phyloP scores from a whole-genome alignment of 1,140 invertebrate genomes.

The Diabrotica undecimpunctata region DNA sequence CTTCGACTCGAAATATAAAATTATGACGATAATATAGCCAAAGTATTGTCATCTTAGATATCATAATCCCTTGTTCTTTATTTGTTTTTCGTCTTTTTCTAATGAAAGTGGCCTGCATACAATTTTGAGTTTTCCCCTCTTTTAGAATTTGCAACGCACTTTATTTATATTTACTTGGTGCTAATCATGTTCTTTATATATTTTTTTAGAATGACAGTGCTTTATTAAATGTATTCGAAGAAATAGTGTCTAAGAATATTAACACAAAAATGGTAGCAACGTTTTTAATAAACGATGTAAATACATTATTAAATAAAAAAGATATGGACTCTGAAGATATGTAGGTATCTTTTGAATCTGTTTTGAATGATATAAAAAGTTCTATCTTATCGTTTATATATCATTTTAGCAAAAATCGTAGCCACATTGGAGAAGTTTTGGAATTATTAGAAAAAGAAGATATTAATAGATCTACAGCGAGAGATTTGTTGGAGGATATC shows the following conservation, averaged over 20 bases:
- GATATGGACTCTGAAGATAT: conserved; percentile 56
- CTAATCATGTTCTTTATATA: not conserved
- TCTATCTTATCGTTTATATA: conserved; percentile 19
- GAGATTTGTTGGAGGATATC: conserved; percentile 55
- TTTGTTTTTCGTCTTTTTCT: too few relatives aligned
- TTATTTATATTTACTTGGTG: too few relatives aligned
- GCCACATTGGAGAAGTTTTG: conserved; percentile 58
- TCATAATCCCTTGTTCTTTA: too few relatives aligned
- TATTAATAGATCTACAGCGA: conserved; percentile 60
- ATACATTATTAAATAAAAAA: conserved; percentile 61
- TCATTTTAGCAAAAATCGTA: conserved; percentile 47
- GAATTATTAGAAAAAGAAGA: conserved; percentile 54
- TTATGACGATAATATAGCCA: too few relatives aligned
- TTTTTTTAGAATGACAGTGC: conserved; percentile 61
- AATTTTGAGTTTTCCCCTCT: too few relatives aligned
- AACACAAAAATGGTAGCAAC: conserved; percentile 60
- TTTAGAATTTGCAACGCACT: too few relatives aligned
- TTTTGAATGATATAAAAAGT: conserved; percentile 8
- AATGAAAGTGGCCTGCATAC: too few relatives aligned
- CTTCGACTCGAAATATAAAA: too few relatives aligned
- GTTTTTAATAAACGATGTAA: conserved; percentile 63
- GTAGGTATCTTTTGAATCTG: conserved; percentile 44
- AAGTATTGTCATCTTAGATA: too few relatives aligned
- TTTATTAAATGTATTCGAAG: conserved; percentile 60
- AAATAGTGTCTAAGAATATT: conserved; percentile 53